phyloP scores from a whole-genome alignment of 2,113 vertebrate genomes.

The Pan troglodytes region NHGRI_mPanTro3-v2.1_pri NC_072411.2:122553501-122554000 shows the following conservation, averaged over 20 bases:
- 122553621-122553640: neutral
- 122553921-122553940: constrained; percentile 49
- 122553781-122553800: neutral
- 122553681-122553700: neutral
- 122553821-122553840: rapidly evolving
- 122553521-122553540: neutral
- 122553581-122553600: neutral
- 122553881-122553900: neutral
- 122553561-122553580: neutral
- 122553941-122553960: constrained; percentile 51
- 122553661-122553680: neutral
- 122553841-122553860: neutral
- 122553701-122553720: neutral
- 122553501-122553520: neutral
- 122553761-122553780: constrained; percentile 17
- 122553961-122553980: constrained; percentile 54
- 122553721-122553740: constrained; percentile 2
- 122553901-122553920: neutral
- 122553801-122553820: neutral
- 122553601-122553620: no score
- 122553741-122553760: constrained; percentile 46
- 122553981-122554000: constrained; percentile 70
- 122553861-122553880: constrained; percentile 48
- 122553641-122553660: neutral
- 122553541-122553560: neutral